Base-by-base conservation (phyloP, 2,797 vertebrate genomes). In the Anisognathus igniventris region DNA sequence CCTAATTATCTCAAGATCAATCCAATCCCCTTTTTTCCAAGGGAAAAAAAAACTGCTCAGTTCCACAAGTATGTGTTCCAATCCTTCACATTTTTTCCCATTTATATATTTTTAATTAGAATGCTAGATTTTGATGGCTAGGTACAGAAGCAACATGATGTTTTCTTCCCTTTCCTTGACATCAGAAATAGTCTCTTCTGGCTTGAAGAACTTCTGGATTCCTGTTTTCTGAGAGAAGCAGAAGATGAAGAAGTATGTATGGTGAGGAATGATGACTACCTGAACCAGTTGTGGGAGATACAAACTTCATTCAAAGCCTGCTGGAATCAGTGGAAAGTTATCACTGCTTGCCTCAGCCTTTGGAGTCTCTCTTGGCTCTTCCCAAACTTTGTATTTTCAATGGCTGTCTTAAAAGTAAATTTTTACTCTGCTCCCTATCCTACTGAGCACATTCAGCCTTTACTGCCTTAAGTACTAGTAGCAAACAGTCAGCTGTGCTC, bases 151-250 rank as follows among this genome's bases (percentile, higher is more conserved):
- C 23, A 83, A 79, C 8, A 33, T 45, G 9, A 24, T 45, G 4
- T 47, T 68, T 78, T 76, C 22, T 79, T 76, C 45, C n/a, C 12
- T 86, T 86, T 72, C 58, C 37, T 84, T 88, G 40, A 66, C 51
- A 39, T 71, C 27, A 65, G 42, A 91, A 86, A 40, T 77, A 83
- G 18, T 51, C 2, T 42, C 17, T 66, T 33, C 23, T 51, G 82
- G 24, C 47, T 71, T 79, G 75, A 93, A 91, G 30, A 89, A 21
- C 47, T 93, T 89, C 45, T 93, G 84, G n/a, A 89, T 77, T 95
- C 81, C 37, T 96, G 40, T 85, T 97, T 96, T 93, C 67, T 93
- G 54, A 94, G 70, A 76, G 71, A 95, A 70, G 82, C 50, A 66
- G 88, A 93, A 68, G 84, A 93, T 50, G 57, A 97, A 50, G 42